phyloP scores from a whole-genome alignment of 2,888 invertebrate genomes.

The Coremacera marginata region DNA sequence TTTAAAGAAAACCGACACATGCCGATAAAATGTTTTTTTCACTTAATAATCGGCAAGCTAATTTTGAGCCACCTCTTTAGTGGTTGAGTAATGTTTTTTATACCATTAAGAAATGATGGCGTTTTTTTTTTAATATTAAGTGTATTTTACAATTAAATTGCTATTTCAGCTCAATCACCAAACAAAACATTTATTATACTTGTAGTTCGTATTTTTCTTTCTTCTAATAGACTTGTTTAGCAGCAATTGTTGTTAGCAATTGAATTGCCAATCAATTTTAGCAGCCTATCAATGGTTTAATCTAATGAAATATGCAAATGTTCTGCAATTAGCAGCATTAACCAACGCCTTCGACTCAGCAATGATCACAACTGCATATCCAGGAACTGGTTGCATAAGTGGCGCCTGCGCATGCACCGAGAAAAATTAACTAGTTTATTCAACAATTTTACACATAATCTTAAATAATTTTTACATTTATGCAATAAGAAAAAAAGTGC shows the following conservation, averaged over 20 bases:
- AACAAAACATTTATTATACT: slow-evolving; percentile 6
- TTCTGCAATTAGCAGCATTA: slow-evolving; percentile 20
- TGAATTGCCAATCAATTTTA: neutral
- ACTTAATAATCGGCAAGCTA: neutral
- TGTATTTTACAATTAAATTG: no score
- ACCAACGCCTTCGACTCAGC: slow-evolving; percentile 17
- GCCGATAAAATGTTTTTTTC: neutral
- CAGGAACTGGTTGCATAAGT: no score
- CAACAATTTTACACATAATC: no score
- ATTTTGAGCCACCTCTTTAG: neutral
- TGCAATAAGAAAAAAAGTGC: no score
- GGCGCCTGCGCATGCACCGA: no score
- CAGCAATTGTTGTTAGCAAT: neutral
- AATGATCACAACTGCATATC: no score
- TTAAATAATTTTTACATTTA: no score
- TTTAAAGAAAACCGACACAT: slow-evolving; percentile 7
- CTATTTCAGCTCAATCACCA: no score
- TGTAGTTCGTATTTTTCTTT: neutral
- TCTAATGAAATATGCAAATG: slow-evolving; percentile 21
- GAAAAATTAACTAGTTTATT: no score
- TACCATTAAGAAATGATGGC: neutral
- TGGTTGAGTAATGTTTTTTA: neutral
- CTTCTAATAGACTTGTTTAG: neutral
- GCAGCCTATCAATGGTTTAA: neutral
- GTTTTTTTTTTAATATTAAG: no score